phyloP scores from a whole-genome alignment of 2,888 invertebrate genomes.

The Seira musarum region DNA sequence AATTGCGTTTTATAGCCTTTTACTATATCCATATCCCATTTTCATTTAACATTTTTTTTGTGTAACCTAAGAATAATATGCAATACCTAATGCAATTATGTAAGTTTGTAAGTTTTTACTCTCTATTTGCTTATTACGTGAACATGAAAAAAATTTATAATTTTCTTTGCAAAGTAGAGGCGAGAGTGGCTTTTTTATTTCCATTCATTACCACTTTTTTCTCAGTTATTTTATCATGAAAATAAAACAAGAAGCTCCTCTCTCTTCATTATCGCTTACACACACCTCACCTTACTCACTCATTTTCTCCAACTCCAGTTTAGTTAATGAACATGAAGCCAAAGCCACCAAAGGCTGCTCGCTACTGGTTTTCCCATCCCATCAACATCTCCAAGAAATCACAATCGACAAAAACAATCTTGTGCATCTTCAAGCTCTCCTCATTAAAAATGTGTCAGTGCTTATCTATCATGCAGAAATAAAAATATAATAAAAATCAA shows the following conservation, averaged over 20 bases:
- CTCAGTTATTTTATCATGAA: constrained; percentile 8
- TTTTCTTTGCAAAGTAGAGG: too few species aligned
- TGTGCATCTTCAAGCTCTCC: constrained; percentile 15
- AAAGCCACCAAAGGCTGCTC: constrained; percentile 22
- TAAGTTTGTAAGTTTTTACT: constrained; percentile 22
- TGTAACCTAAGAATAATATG: background rate
- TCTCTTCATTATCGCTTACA: background rate
- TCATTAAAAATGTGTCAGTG: constrained; percentile 59
- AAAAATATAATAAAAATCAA: constrained; percentile 18
- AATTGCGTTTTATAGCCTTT: too few species aligned
- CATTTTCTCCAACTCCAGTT: too few species aligned
- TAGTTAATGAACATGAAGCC: constrained; percentile 27
- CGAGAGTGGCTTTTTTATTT: background rate
- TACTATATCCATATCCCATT: background rate
- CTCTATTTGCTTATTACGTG: background rate
- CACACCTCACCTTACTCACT: background rate
- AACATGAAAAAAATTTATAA: background rate
- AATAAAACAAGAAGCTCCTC: constrained; percentile 20
- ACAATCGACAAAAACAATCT: too few species aligned
- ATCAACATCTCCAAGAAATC: background rate
- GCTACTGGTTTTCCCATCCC: constrained; percentile 59
- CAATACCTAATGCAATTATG: constrained; percentile 4
- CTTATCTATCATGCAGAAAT: constrained; percentile 36
- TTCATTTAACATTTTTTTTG: background rate
- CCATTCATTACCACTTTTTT: constrained; percentile 30